Percentiles rank a stretch among this genome's conserved stretches.
Conservation (phyloP, 2,113 vertebrate species). For the Morphnarchus princeps region DNA sequence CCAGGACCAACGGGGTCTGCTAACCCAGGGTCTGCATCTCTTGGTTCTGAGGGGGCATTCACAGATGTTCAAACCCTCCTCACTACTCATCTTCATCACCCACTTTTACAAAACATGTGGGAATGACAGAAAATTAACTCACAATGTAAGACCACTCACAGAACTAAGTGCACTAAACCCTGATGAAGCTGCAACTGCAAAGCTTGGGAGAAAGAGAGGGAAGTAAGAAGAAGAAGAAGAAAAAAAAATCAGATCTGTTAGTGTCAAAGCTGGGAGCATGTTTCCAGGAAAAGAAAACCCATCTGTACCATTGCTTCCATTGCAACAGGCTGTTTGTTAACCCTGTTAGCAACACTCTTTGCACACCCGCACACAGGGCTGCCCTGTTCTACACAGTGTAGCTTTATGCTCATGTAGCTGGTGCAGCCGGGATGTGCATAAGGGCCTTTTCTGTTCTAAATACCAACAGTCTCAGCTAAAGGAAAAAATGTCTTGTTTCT, state of each 20-base stretch:
- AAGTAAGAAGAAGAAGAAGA: neutral
- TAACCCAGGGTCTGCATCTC: neutral
- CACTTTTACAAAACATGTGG: neutral
- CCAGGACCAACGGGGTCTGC: neutral
- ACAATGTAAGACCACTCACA: accelerated
- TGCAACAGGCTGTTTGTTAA: neutral
- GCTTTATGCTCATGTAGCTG: neutral
- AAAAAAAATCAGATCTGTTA: accelerated
- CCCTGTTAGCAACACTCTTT: neutral
- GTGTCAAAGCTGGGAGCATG: neutral
- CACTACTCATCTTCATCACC: neutral
- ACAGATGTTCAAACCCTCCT: neutral
- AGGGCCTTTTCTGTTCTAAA: conserved; percentile 25
- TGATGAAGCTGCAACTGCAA: neutral
- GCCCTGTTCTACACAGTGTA: conserved; percentile 46
- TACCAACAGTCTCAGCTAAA: neutral
- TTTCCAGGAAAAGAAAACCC: neutral
- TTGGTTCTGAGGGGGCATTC: neutral
- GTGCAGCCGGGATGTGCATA: neutral
- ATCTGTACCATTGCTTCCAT: accelerated
- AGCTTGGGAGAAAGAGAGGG: neutral
- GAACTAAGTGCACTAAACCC: accelerated
- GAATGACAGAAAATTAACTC: accelerated
- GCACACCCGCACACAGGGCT: neutral
- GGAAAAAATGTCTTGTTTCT: conserved; percentile 20